Evolutionary conservation across 1,140 invertebrate genomes (phyloP), one percentile per base, ranked within the genome.

Genomic region (Leptinotarsa defecta): DNA sequence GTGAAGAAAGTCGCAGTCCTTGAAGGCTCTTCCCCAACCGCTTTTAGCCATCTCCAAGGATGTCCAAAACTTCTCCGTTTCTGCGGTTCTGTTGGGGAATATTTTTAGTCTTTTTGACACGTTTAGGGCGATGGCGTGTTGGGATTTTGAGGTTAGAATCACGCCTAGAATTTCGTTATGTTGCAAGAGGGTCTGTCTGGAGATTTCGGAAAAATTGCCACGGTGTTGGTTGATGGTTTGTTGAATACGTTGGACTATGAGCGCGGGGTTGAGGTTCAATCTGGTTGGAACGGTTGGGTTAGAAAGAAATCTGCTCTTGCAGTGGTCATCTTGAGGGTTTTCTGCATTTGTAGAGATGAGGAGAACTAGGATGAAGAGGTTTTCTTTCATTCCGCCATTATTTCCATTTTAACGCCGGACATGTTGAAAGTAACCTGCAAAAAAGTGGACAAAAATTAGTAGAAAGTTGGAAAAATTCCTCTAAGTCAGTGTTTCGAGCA

Each of bases 381-480:
- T 68, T 76, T 76, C 71, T 73, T 77, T 82, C 82, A 83, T 83
- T 74, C 81, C 82, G 82, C 79, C 81, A 81, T 83, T 43, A 19
- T 49, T 49, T 68, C n/a, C 6, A 68, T 6, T 13, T 34, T 68
- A 13, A 68, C 27, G 15, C 24, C 52, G 3, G 15, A 57, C 52
- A 17, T n/a, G 15, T 4, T 17, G 15, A n/a, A n/a, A n/a, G 52
- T 57, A 17, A 57, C 5, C 52, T 57, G 52, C 52, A n/a, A 57
- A 17, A 57, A 57, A 57, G n/a, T 57, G 0, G 6, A 0, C 2
- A 5, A 57, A 43, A 43, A 3, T 43, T 11, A 43, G 8, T 43
- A 11, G 34, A 8, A 43, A 43, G 8, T 11, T 11, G 34, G 8
- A 3, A 11, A 34, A 34, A 34, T 11, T 2, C 2, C 34, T 2